Evolutionary conservation across 2,113 vertebrate genomes (phyloP).

Genomic region (Geococcyx californianus): DNA sequence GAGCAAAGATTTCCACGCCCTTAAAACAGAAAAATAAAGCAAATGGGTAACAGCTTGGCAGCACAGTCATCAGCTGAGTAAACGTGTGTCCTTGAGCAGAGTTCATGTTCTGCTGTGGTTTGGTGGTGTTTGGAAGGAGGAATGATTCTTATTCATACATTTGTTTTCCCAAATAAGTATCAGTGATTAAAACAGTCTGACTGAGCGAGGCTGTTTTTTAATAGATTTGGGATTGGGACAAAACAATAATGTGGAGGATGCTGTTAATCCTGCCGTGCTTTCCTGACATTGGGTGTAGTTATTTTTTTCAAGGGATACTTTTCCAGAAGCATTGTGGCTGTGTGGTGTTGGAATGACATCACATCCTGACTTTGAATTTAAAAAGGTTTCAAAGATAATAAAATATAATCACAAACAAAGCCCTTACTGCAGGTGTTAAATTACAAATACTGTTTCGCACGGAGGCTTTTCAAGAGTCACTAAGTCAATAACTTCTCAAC

Average conservation of each 20-base stretch:
- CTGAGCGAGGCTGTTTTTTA: neutral
- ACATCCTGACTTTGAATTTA: neutral
- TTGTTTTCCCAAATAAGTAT: neutral
- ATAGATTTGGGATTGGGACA: neutral
- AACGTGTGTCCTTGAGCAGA: constrained; percentile 51
- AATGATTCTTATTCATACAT: constrained; percentile 14
- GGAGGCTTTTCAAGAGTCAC: neutral
- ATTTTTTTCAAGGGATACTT: neutral
- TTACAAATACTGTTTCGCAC: neutral
- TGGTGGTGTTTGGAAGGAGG: constrained; percentile 32
- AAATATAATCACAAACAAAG: neutral
- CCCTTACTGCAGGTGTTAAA: neutral
- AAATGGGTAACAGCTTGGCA: constrained; percentile 51
- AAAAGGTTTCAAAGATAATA: neutral
- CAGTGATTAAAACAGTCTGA: neutral
- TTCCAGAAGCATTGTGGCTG: neutral
- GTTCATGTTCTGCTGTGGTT: constrained; percentile 58
- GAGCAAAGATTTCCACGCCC: constrained; percentile 40
- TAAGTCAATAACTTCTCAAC: neutral
- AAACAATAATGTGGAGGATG: neutral
- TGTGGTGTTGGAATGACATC: neutral
- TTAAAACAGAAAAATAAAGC: constrained; percentile 17
- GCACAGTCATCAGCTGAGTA: constrained; percentile 41
- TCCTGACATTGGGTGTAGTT: neutral
- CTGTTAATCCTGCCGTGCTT: neutral